Conservation (phyloP, 2,113 vertebrate genomes). For the Ictalurus punctatus region DNA sequence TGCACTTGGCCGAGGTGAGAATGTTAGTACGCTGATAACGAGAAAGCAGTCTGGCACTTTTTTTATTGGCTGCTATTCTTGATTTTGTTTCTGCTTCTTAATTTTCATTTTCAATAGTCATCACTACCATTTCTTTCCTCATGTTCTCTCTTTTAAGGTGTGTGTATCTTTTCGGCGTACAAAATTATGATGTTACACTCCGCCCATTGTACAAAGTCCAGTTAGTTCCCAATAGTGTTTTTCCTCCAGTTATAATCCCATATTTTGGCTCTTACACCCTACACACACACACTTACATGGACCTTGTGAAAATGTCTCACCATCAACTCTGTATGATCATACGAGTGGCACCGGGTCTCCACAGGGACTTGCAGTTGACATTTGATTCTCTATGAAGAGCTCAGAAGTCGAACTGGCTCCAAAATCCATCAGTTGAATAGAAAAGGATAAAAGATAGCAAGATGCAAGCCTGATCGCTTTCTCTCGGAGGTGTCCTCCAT, state of each 20-base stretch:
- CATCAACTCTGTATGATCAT: not conserved
- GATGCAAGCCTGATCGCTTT: not conserved
- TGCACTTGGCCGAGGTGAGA: not conserved
- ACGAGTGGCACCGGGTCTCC: not conserved
- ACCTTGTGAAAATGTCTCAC: not conserved
- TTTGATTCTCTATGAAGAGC: not conserved
- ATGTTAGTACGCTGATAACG: not conserved
- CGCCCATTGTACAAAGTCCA: not conserved
- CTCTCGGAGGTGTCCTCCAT: not conserved
- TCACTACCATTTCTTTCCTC: too few species aligned
- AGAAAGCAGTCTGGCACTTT: not conserved
- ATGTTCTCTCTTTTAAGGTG: not conserved
- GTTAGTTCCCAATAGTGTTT: not conserved
- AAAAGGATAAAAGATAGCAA: not conserved
- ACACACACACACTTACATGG: not conserved
- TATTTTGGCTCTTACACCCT: too few species aligned
- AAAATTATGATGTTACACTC: too few species aligned
- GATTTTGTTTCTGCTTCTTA: not conserved
- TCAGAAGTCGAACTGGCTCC: not conserved
- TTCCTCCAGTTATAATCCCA: too few species aligned
- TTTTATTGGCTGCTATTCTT: not conserved
- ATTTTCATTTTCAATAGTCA: not conserved
- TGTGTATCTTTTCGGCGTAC: not conserved
- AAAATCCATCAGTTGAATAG: not conserved
- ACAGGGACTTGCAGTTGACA: not conserved